Base-by-base conservation (phyloP, 2,888 invertebrate species). In the Parnassius glacialis region DNA sequence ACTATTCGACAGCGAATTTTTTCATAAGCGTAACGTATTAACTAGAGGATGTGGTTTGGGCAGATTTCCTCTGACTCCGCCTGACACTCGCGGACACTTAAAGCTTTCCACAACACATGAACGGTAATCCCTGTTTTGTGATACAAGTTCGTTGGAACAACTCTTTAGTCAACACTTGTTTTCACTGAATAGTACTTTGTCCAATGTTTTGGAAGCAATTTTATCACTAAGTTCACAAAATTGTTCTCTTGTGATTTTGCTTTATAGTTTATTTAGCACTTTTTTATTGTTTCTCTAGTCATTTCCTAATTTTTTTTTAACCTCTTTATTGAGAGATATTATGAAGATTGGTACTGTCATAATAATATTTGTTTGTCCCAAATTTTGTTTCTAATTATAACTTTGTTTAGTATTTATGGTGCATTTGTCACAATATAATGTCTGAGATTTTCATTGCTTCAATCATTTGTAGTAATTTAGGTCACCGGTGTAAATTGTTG, bases 1-100 rank as follows among this genome's bases (percentile, higher is more conserved):
- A 62, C 62, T 66, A 59, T 53, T 61, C 61, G 56, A 61, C 61
- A 52, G 52, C 61, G 47, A 61, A 56, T 52, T 51, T 62, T 62
- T 42, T 43, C 43, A 57, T 61, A 57, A 52, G 57, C 61, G 57
- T 56, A 53, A 57, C 50, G 50, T 34, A 34, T 45, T 41, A 48
- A 50, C 44, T 50, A 50, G 57, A 45, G 50, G 42, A 57, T 41
- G 48, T 48, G 52, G 34, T 47, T 34, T 13, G 47, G 25, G 44
- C 48, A 48, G 48, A 48, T 12, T 48, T 9, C 43, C 11, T 43
- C 16, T 9, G 48, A 48, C 48, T 48, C 48, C n/a, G 13, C 48
- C 48, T 48, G 16, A 45, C 45, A 55, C 55, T 25, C 25, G 9
- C 45, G 25, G 25, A 25, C 55, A 55, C 47, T 47, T 11, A 20